Evolutionary conservation across 2,888 invertebrate species (phyloP).

Genomic region (Branchellion lobata): DNA sequence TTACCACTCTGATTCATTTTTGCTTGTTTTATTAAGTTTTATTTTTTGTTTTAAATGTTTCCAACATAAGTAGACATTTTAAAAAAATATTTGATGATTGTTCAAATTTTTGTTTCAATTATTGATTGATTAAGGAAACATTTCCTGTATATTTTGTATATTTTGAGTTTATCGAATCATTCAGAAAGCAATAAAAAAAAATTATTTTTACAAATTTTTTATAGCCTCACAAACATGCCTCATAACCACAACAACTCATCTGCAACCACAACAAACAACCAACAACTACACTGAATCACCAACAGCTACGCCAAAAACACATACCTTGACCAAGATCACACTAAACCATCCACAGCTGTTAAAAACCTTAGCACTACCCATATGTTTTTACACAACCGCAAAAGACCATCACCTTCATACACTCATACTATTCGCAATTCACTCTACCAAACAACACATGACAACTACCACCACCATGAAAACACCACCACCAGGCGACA

Average conservation of each 20-base stretch:
- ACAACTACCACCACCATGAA: conserved; percentile 7
- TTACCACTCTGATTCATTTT: background rate
- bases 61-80: background rate
- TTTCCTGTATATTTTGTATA: too few relatives aligned
- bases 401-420: background rate
- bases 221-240: too few relatives aligned
- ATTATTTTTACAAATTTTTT: too few relatives aligned
- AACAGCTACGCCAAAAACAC: background rate
- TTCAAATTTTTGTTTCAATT: too few relatives aligned
- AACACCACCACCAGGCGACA: conserved; percentile 75
- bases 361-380: too few relatives aligned
- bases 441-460: background rate
- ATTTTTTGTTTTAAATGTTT: background rate
- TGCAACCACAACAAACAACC: background rate
- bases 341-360: background rate
- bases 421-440: background rate
- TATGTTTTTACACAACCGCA: background rate
- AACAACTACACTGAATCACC: background rate
- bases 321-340: background rate
- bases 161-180: too few relatives aligned
- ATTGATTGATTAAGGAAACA: too few relatives aligned
- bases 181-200: too few relatives aligned
- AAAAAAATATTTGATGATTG: too few relatives aligned
- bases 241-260: too few relatives aligned
- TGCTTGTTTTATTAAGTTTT: background rate